Percentiles rank a stretch among this genome's conserved stretches.
phyloP scores from a whole-genome alignment of 1,140 invertebrate species.

The Drosophila jambulina region DNA sequence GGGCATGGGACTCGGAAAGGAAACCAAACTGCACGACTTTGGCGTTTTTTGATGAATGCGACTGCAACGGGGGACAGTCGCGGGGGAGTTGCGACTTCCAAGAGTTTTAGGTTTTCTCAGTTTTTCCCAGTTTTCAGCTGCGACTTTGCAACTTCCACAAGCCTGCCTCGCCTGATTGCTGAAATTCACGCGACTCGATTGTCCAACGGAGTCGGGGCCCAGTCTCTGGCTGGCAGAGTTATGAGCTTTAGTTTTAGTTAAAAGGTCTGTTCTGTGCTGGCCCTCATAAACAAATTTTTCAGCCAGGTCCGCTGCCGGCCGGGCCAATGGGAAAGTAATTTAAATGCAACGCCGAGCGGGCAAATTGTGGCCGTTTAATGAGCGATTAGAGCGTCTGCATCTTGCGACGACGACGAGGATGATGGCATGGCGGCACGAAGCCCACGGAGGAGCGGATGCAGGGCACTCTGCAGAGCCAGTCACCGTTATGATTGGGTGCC shows the following conservation, averaged over 20 bases:
- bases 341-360: slow-evolving; percentile 74
- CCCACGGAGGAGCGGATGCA: slow-evolving; percentile 3
- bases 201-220: slow-evolving; percentile 8
- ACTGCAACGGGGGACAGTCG: slow-evolving; percentile 38
- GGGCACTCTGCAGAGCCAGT: slow-evolving; percentile 2
- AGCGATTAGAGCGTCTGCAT: slow-evolving; percentile 71
- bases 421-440: slow-evolving; percentile 53
- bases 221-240: slow-evolving; percentile 49
- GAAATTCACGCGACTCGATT: slow-evolving; percentile 72
- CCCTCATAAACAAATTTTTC: slow-evolving; percentile 75
- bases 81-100: slow-evolving; percentile 10
- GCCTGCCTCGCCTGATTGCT: slow-evolving; percentile 64
- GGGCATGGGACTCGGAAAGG: slow-evolving; percentile 59
- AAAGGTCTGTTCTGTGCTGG: slow-evolving; percentile 67
- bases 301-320: slow-evolving; percentile 26
- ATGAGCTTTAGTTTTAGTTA: slow-evolving; percentile 82
- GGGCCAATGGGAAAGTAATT: slow-evolving; percentile 75
- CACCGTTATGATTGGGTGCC: slow-evolving; percentile 48
- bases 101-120: slow-evolving; percentile 5
- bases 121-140: slow-evolving; percentile 31
- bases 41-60: slow-evolving; percentile 77
- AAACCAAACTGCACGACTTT: slow-evolving; percentile 70
- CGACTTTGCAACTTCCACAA: slow-evolving; percentile 22
- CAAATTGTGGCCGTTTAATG: slow-evolving; percentile 78
- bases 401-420: slow-evolving; percentile 24